phyloP scores from a whole-genome alignment of 2,113 vertebrate genomes.

The Sceloporus undulatus region DNA sequence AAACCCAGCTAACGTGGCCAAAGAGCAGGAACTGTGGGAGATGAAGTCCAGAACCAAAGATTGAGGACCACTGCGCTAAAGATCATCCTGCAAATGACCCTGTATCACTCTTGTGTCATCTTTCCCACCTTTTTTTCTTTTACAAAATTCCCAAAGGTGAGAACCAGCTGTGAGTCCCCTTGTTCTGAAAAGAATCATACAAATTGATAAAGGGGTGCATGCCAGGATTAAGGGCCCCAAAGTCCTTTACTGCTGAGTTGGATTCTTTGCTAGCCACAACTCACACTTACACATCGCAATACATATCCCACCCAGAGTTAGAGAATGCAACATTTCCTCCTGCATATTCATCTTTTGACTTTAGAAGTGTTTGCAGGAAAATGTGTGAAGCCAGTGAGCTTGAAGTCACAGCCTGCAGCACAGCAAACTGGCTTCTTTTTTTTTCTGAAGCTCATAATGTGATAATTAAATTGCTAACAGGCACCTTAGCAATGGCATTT shows the following conservation, averaged over 20 bases:
- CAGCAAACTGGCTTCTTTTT: constrained; percentile 82
- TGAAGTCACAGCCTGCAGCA: constrained; percentile 87
- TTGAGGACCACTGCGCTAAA: too few relatives aligned
- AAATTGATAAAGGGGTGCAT: background rate
- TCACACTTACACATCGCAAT: background rate
- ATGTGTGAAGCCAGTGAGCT: constrained; percentile 80
- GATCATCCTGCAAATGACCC: background rate
- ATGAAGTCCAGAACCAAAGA: too few relatives aligned
- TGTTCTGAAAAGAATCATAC: background rate
- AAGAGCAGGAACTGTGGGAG: too few relatives aligned
- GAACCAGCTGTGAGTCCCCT: background rate
- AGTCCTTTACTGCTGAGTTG: background rate
- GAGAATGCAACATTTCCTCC: constrained; percentile 40
- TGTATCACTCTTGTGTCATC: background rate
- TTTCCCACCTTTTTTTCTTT: background rate
- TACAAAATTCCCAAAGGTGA: background rate
- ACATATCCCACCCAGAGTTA: constrained; percentile 17
- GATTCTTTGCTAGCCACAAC: background rate
- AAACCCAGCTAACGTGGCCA: too few relatives aligned
- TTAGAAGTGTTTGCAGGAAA: constrained; percentile 76
- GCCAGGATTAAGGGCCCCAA: background rate
- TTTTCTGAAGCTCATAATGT: constrained; percentile 95
- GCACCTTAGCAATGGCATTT: constrained; percentile 88
- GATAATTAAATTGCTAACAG: constrained; percentile 99
- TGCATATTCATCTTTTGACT: constrained; percentile 49